Evolutionary conservation across 1,140 invertebrate species (phyloP).

Genomic region (Andricus grossulariae): DNA sequence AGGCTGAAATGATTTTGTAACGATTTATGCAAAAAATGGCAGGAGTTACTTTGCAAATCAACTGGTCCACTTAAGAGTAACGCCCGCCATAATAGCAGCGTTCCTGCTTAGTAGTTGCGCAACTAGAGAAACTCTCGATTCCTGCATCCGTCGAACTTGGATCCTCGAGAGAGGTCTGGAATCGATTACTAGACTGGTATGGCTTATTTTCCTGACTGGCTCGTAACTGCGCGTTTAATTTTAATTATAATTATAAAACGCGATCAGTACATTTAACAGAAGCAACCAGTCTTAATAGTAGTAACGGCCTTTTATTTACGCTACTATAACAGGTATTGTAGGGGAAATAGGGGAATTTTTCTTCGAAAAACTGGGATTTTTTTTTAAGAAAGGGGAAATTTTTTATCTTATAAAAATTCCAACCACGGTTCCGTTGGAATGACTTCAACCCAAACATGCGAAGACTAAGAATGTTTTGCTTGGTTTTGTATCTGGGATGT

Average conservation of each 20-base stretch:
- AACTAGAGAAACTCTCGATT: constrained; percentile 27
- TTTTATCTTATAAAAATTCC: no score
- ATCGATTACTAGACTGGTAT: constrained; percentile 20
- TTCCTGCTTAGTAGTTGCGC: constrained; percentile 18
- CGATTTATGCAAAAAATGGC: constrained; percentile 14
- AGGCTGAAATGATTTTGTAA: constrained; percentile 26
- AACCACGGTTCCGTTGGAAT: no score
- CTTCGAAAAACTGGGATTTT: no score
- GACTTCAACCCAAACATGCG: no score
- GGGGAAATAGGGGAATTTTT: no score
- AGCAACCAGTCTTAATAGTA: background rate
- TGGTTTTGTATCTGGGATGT: no score
- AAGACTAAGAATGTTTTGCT: no score
- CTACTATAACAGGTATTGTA: background rate
- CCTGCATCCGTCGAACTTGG: constrained; percentile 29
- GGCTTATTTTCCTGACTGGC: constrained; percentile 6
- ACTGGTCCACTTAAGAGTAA: constrained; percentile 11
- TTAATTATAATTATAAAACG: constrained; percentile 16
- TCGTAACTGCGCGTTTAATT: background rate
- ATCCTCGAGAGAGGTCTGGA: constrained; percentile 8
- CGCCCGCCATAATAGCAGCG: constrained; percentile 21
- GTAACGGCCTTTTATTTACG: constrained; percentile 10
- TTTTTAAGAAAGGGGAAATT: no score
- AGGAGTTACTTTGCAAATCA: constrained; percentile 21
- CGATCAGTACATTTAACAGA: background rate